These are phyloP conservation scores for Hemiprocne comata DNA, from an alignment of 2,113 vertebrate species.

Conservation along the genomic window DNA sequence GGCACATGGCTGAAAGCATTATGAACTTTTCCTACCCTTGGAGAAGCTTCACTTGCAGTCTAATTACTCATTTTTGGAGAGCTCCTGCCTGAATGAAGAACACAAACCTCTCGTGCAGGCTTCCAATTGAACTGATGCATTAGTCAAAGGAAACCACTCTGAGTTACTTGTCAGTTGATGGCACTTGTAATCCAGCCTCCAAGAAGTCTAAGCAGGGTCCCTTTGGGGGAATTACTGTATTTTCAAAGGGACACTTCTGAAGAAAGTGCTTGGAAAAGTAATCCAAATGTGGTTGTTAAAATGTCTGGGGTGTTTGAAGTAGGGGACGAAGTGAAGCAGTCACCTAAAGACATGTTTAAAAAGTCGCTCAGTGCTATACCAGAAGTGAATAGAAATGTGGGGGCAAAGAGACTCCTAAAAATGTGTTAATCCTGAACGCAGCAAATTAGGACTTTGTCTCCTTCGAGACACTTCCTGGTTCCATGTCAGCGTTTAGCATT, in stretches of 20 bases:
- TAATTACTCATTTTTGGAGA: conserved; percentile 73
- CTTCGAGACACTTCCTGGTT: conserved; percentile 82
- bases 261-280: conserved; percentile 66
- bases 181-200: conserved; percentile 71
- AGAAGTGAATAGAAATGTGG: conserved; percentile 69
- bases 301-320: conserved; percentile 58
- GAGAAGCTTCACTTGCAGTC: conserved; percentile 78
- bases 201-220: conserved; percentile 67
- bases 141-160: conserved; percentile 63
- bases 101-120: conserved; percentile 61
- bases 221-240: conserved; percentile 69
- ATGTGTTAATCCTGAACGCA: conserved; percentile 72
- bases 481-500: conserved; percentile 80
- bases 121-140: conserved; percentile 59
- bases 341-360: conserved; percentile 64
- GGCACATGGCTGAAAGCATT: conserved; percentile 40
- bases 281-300: conserved; percentile 46
- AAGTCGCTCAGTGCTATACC: conserved; percentile 58
- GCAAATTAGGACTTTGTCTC: conserved; percentile 78
- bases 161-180: conserved; percentile 72
- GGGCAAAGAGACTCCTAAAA: conserved; percentile 72
- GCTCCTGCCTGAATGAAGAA: conserved; percentile 72
- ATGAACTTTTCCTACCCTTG: conserved; percentile 62
- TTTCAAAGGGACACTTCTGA: conserved; percentile 67
- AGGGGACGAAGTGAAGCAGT: conserved; percentile 73